A percentile compares a stretch with the other conserved stretches of the same genome.
Conservation (phyloP, 2,888 invertebrate species). For the Pseudoips prasinana region DNA sequence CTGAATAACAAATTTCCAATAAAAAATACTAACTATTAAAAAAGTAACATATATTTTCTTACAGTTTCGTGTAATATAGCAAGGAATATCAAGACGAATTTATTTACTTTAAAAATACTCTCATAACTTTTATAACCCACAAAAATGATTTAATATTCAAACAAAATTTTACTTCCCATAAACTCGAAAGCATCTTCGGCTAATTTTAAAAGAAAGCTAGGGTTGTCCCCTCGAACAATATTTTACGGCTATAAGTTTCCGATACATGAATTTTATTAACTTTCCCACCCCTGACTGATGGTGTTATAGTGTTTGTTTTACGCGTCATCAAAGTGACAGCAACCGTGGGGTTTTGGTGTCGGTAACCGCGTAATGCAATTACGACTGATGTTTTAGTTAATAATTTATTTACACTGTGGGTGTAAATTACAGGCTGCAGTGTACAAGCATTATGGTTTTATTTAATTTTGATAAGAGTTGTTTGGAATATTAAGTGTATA, state of each 20-base stretch:
- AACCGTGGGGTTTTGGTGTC: constrained; percentile 50
- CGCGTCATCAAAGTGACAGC: constrained; percentile 72
- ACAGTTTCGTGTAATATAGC: background rate
- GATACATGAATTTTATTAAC: constrained; percentile 82
- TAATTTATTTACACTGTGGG: too few species aligned
- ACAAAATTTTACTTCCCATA: constrained; percentile 36
- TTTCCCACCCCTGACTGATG: constrained; percentile 57
- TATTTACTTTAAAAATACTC: too few species aligned
- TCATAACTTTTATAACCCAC: background rate
- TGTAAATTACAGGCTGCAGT: too few species aligned
- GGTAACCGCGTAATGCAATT: constrained; percentile 29
- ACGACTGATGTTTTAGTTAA: constrained; percentile 5
- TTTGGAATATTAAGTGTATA: too few species aligned
- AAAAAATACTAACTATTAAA: too few species aligned
- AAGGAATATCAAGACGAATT: too few species aligned
- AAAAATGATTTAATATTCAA: constrained; percentile 31
- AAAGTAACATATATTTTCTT: too few species aligned
- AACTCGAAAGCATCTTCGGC: constrained; percentile 37
- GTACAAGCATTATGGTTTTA: too few species aligned
- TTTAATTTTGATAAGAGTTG: too few species aligned
- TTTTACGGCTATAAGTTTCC: constrained; percentile 79
- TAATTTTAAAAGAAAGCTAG: constrained; percentile 54
- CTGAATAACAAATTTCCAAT: too few species aligned
- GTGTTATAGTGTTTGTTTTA: constrained; percentile 76
- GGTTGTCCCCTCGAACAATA: constrained; percentile 72